Percentiles rank a stretch among this genome's conserved stretches.
Conservation (phyloP, 2,113 vertebrate genomes). For the Barnardius zonarius region DNA sequence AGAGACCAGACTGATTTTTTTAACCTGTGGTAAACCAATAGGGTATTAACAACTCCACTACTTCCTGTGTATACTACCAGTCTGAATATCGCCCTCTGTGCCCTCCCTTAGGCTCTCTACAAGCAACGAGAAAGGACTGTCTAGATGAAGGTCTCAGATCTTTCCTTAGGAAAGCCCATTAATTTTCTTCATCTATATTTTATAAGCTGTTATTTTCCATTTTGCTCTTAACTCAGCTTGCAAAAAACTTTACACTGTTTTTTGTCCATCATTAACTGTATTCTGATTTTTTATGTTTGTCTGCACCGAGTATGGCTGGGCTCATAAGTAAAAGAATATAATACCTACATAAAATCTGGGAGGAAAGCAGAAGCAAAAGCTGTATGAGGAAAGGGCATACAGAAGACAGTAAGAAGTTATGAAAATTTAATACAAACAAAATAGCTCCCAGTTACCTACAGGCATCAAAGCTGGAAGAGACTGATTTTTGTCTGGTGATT, state of each 20-base stretch:
- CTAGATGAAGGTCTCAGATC: not conserved
- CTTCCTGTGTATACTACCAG: not conserved
- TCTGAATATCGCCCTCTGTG: not conserved
- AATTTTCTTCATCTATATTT: not conserved
- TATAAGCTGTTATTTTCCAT: not conserved
- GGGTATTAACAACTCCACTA: not conserved
- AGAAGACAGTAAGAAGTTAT: not conserved
- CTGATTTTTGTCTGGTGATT: not conserved
- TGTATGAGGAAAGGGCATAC: not conserved
- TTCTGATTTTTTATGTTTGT: not conserved
- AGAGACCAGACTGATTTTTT: not conserved
- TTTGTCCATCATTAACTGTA: not conserved
- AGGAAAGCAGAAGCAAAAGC: not conserved
- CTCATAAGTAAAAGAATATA: not conserved
- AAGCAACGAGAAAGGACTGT: not conserved
- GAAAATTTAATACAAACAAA: constrained; percentile 23
- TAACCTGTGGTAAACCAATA: not conserved
- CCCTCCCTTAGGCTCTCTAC: not conserved
- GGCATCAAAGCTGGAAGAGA: constrained; percentile 4
- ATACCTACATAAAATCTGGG: not conserved
- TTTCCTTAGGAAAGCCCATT: not conserved
- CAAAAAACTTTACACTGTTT: not conserved
- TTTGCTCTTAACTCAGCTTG: not conserved
- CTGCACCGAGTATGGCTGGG: not conserved
- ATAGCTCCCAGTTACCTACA: not conserved